Evolutionary conservation across 2,113 vertebrate species (phyloP).

Genomic region (Mugil cephalus): DNA sequence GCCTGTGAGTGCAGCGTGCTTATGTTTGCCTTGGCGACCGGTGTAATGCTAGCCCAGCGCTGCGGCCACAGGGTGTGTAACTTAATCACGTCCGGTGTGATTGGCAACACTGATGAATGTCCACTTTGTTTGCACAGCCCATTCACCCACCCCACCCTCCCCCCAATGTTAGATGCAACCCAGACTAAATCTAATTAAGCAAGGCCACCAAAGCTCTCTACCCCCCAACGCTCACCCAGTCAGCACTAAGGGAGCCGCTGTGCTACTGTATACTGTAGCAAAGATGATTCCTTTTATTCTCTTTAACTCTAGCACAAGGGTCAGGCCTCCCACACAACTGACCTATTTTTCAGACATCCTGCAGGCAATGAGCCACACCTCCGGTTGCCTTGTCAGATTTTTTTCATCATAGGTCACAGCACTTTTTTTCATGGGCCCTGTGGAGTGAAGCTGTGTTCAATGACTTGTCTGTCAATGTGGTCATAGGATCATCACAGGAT

Average conservation of each 20-base stretch:
- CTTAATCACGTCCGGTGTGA: conserved; percentile 77
- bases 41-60: conserved; percentile 55
- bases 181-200: conserved; percentile 76
- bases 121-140: conserved; percentile 76
- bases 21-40: conserved; percentile 67
- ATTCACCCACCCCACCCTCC: conserved; percentile 60
- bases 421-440: conserved; percentile 36
- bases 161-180: conserved; percentile 55
- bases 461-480: conserved; percentile 53
- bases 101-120: conserved; percentile 80
- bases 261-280: conserved; percentile 21
- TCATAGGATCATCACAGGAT: no score
- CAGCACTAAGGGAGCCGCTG: conserved; percentile 12
- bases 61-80: conserved; percentile 63
- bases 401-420: conserved; percentile 67
- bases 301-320: conserved; percentile 54
- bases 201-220: conserved; percentile 53
- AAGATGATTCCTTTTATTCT: conserved; percentile 61
- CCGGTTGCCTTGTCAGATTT: conserved; percentile 61
- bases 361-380: conserved; percentile 71
- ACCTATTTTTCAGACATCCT: conserved; percentile 76
- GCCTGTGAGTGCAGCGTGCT: conserved; percentile 32
- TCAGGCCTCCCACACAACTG: conserved; percentile 63
- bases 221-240: conserved; percentile 49
- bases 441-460: conserved; percentile 37